These are phyloP conservation scores for Osmoderma eremita DNA, from an alignment of 2,888 invertebrate genomes.

Conservation along the genomic window DNA sequence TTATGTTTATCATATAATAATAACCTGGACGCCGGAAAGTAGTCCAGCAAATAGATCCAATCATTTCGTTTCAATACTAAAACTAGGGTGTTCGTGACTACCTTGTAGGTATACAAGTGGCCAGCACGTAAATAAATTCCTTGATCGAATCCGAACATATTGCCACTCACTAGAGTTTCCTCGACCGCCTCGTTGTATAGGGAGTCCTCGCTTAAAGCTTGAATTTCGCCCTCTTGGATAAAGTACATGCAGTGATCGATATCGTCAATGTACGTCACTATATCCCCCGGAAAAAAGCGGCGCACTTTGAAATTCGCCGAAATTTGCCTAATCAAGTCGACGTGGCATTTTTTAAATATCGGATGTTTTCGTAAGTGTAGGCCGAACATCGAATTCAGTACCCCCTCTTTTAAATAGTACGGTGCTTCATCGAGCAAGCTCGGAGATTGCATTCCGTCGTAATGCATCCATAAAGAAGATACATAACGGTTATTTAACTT, in stretches of 20 bases:
- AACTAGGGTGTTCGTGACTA: slow-evolving; percentile 40
- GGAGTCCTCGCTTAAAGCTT: slow-evolving; percentile 47
- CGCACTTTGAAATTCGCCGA: slow-evolving; percentile 46
- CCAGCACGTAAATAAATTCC: slow-evolving; percentile 46
- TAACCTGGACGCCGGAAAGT: slow-evolving; percentile 37
- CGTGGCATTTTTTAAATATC: slow-evolving; percentile 49
- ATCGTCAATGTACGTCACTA: slow-evolving; percentile 49
- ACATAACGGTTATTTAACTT: slow-evolving; percentile 27
- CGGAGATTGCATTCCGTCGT: slow-evolving; percentile 33
- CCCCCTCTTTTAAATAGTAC: slow-evolving; percentile 50
- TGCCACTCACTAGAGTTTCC: slow-evolving; percentile 40
- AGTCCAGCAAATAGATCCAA: slow-evolving; percentile 38
- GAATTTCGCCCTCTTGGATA: slow-evolving; percentile 50
- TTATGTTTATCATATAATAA: slow-evolving; percentile 33
- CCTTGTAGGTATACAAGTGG: slow-evolving; percentile 50
- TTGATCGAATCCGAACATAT: slow-evolving; percentile 49
- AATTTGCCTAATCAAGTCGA: slow-evolving; percentile 51
- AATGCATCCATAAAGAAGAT: slow-evolving; percentile 36
- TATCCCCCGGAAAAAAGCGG: slow-evolving; percentile 50
- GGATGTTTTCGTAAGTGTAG: slow-evolving; percentile 49
- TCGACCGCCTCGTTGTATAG: slow-evolving; percentile 46
- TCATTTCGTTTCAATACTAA: slow-evolving; percentile 32
- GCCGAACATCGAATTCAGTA: slow-evolving; percentile 52
- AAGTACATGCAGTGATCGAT: slow-evolving; percentile 53
- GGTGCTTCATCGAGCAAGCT: slow-evolving; percentile 48